Base-by-base conservation (phyloP, 2,113 vertebrate species). In the Casuarius casuarius region DNA sequence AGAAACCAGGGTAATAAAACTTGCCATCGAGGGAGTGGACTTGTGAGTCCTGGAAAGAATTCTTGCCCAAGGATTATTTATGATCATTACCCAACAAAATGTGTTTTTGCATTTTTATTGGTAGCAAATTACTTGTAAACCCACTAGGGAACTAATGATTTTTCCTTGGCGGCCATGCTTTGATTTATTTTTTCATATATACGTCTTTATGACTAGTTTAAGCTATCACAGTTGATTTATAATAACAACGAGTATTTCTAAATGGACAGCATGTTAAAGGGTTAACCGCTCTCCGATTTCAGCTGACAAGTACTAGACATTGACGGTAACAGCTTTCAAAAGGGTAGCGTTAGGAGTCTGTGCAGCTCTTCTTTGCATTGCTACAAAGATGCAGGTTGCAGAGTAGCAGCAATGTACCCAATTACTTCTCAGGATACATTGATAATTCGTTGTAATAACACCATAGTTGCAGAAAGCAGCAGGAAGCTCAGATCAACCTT, bases 71-170 rank as follows among this genome's bases (percentile, higher is more conserved):
- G 90, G 87, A 76, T 96, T 96, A 96, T 97, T 96, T 96, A 97
- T 92, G 92, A 92, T 92, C 92, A 86, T 87, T 89, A 52, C 88
- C 29, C 52, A 80, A 77, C 91, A 89, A 94, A 97, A 97, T 87
- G 92, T 89, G 85, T 2, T 91, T 96, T 96, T 92, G 93, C 95
- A 93, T 97, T 95, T 97, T 97, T 94, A 95, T 95, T 92, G 92
- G 95, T 62, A 61, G 93, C 72, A 97, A 96, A 97, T 94, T 73
- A 97, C 96, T 94, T 92, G 93, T 66, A 89, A 95, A 90, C 89
- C 68, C 97, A 87, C 84, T 3, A 44, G 94, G 94, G 95, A 97
- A 68, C 73, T 84, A 79, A 91, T 91, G 89, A 89, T 92, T 95
- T 93, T 87, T 84, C 87, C 94, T 90, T 12, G 29, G 87, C 23